A percentile compares a stretch with the other conserved stretches of the same genome.
Evolutionary conservation across 1,140 invertebrate species (phyloP).

Genomic region (Drosophila grimshawi): DNA sequence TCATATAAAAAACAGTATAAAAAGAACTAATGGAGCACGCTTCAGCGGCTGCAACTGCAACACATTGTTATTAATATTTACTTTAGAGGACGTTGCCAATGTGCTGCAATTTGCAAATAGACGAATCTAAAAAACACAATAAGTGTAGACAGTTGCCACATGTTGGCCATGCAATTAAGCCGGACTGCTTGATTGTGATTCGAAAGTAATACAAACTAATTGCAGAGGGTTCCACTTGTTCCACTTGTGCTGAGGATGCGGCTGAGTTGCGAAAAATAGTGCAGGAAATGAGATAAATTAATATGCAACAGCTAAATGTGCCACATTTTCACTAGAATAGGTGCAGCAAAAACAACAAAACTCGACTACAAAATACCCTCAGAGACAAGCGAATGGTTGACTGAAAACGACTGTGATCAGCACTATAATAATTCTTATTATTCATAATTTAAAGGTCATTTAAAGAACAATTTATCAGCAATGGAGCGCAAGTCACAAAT

Average conservation of each 20-base stretch:
- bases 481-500: not conserved
- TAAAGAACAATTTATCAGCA: too few species aligned
- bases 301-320: not conserved
- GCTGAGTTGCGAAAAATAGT: not conserved
- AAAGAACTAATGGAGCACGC: conserved; percentile 38
- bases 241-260: conserved; percentile 11
- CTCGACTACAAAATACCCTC: too few species aligned
- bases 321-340: too few species aligned
- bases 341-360: too few species aligned
- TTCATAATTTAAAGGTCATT: too few species aligned
- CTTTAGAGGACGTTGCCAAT: conserved; percentile 9
- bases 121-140: not conserved
- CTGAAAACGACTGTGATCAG: too few species aligned
- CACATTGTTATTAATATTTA: not conserved
- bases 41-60: conserved; percentile 20
- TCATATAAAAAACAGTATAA: conserved; percentile 21
- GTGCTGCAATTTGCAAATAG: conserved; percentile 16
- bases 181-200: conserved; percentile 20
- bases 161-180: conserved; percentile 11
- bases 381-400: too few species aligned
- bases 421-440: too few species aligned
- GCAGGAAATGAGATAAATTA: not conserved
- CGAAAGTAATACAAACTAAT: conserved; percentile 24
- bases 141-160: conserved; percentile 28
- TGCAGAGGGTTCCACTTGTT: not conserved